Base-by-base conservation (phyloP, 1,140 invertebrate genomes). In the Bombus fervidus region DNA sequence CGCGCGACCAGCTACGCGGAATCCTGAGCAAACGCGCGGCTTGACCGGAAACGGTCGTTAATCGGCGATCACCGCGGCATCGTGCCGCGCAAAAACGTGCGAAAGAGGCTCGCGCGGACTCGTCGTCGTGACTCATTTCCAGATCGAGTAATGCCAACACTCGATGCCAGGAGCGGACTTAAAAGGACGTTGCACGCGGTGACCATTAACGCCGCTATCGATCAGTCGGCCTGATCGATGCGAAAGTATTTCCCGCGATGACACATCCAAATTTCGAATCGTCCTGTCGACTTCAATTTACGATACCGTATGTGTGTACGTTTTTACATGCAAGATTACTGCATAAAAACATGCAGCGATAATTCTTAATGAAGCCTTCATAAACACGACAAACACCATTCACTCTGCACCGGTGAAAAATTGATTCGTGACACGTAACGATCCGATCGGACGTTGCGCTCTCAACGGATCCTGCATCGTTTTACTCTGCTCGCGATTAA, bases 41-140 rank as follows among this genome's bases (percentile, higher is more conserved):
- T 39, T 74, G 77, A 85, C 90, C 92, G 92, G 92, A 93, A 92
- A 91, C 79, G 87, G 88, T 91, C 91, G 90, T 92, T 92, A 92
- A 92, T 92, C 91, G 90, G 87, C 81, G 88, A 91, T 91, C 71
- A 31, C 69, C 87, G 80, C 80, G 79, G 68, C 41, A 83, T 87
- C 86, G 81, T 86, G 81, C 71, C 82, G 90, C 87, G 92, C 90
- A 92, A 93, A 93, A 93, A 92, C 92, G 92, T 93, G 91, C 92
- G 92, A 92, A 92, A 93, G 90, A 91, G 6, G n/a, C 78, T 87
- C 85, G 88, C 89, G 87, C 85, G 88, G 18, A 81, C 47, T 62
- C 59, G 28, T 87, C 85, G 28, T 2, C 28, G 79, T 92, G 92
- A 93, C 88, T 92, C 92, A 92, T 81, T 89, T 84, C 82, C 79